A percentile compares a stretch with the other conserved stretches of the same genome.
Conservation (phyloP, 2,888 invertebrate species). For the Diachrysia chrysitis region DNA sequence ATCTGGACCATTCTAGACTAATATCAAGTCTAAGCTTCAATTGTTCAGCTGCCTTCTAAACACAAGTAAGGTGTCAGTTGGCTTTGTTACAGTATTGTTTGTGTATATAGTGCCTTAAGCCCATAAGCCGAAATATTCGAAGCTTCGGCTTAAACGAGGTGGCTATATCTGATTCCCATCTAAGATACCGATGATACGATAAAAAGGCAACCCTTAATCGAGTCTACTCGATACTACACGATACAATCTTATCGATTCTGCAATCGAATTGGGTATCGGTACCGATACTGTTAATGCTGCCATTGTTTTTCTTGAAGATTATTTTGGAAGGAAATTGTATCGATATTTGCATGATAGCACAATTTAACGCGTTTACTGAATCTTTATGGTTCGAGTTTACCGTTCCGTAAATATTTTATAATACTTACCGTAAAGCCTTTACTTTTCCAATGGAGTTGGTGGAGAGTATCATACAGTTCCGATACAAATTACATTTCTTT, state of each 20-base stretch:
- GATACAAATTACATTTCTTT: no score
- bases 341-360: neutral
- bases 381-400: neutral
- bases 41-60: neutral
- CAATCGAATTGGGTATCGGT: conserved; percentile 28
- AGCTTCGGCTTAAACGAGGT: neutral
- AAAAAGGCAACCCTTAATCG: conserved; percentile 24
- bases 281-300: conserved; percentile 29
- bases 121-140: neutral
- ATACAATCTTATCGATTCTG: conserved; percentile 43
- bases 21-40: neutral
- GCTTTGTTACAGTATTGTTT: neutral
- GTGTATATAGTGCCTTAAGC: neutral
- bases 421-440: neutral
- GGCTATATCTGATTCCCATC: neutral
- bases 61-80: conserved; percentile 3
- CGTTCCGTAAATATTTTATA: neutral
- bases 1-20: neutral
- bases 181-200: neutral
- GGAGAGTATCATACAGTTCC: neutral
- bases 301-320: conserved; percentile 10
- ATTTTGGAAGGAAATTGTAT: conserved; percentile 8
- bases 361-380: neutral
- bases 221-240: conserved; percentile 27
- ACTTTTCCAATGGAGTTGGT: neutral